Conservation (phyloP, 2,888 invertebrate species). For the Eugnorisma glareosa region DNA sequence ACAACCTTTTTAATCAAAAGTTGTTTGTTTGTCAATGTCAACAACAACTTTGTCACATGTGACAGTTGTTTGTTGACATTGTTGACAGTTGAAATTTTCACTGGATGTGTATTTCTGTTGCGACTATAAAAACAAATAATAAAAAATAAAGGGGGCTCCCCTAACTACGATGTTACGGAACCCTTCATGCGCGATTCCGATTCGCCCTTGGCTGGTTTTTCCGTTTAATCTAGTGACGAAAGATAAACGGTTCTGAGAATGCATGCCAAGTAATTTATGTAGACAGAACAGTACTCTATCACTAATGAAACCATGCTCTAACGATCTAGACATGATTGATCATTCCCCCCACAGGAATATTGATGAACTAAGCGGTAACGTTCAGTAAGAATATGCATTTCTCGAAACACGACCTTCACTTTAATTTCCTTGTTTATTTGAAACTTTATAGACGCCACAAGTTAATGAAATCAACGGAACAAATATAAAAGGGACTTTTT, state of each 20-base stretch:
- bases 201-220: too few relatives aligned
- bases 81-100: too few relatives aligned
- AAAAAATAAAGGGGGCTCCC: too few relatives aligned
- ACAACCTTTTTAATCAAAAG: too few relatives aligned
- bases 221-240: not conserved
- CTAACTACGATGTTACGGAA: too few relatives aligned
- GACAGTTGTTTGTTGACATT: too few relatives aligned
- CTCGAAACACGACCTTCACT: slow-evolving; percentile 5
- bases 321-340: slow-evolving; percentile 52
- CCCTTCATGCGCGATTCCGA: too few relatives aligned
- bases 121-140: too few relatives aligned
- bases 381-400: slow-evolving; percentile 21
- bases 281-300: slow-evolving; percentile 22
- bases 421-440: slow-evolving; percentile 49
- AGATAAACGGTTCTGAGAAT: slow-evolving; percentile 1
- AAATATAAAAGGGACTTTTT: slow-evolving; percentile 47
- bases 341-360: slow-evolving; percentile 41
- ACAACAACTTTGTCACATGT: too few relatives aligned
- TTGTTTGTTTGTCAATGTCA: too few relatives aligned
- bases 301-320: slow-evolving; percentile 48
- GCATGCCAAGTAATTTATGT: slow-evolving; percentile 27
- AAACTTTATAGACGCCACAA: slow-evolving; percentile 43
- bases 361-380: slow-evolving; percentile 38
- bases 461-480: slow-evolving; percentile 31
- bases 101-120: too few relatives aligned